phyloP scores from a whole-genome alignment of 30 jellyfish, hydroid and myxozoan genomes.

The Hydra vulgaris region DNA sequence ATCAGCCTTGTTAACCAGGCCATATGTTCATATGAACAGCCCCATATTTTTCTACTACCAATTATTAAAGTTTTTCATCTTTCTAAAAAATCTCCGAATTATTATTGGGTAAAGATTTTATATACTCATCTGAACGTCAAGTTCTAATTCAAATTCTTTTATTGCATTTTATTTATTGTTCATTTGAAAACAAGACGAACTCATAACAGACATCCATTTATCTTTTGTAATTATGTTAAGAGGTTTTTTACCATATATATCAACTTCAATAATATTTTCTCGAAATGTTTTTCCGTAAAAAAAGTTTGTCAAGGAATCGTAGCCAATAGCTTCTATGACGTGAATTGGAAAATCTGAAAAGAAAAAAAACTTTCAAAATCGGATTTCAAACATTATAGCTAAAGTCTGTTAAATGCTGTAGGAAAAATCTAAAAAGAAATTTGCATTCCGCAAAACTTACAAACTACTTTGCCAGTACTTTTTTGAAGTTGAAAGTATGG shows the following conservation, averaged over 20 bases:
- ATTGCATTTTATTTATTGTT: too few relatives aligned
- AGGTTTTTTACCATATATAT: not conserved
- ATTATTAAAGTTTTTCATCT: too few relatives aligned
- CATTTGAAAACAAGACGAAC: not conserved
- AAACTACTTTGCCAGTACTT: not conserved
- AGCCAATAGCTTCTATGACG: not conserved
- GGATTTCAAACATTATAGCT: not conserved
- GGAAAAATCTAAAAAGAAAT: too few relatives aligned
- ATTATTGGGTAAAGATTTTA: too few relatives aligned
- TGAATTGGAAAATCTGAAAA: not conserved
- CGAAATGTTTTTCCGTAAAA: not conserved
- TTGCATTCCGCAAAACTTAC: not conserved
- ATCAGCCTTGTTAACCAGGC: too few relatives aligned
- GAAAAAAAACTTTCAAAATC: not conserved
- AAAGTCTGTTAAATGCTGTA: too few relatives aligned
- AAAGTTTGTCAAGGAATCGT: not conserved
- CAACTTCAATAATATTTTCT: not conserved
- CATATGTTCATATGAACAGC: too few relatives aligned
- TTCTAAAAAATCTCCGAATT: too few relatives aligned
- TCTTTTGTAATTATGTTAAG: not conserved
- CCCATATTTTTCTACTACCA: too few relatives aligned
- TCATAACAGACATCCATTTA: not conserved
- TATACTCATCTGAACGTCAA: too few relatives aligned
- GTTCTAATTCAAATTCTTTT: too few relatives aligned
- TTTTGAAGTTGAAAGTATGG: not conserved